Percentiles rank a stretch among this genome's conserved stretches.
phyloP scores from a whole-genome alignment of 1,140 invertebrate genomes.

The Orius insidiosus region DNA sequence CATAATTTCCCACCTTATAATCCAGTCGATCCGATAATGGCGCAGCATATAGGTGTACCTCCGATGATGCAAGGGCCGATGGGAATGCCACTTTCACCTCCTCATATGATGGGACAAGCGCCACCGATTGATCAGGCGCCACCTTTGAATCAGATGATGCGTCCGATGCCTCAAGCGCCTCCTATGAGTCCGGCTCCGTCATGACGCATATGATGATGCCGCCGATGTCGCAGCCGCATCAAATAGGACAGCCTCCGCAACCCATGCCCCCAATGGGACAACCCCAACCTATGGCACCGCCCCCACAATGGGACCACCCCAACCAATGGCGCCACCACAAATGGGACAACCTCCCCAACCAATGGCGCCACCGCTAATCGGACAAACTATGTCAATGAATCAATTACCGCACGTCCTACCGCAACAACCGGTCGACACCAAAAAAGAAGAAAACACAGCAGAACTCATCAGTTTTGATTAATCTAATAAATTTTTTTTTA shows the following conservation, averaged over 20 bases:
- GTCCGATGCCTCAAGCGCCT: neutral
- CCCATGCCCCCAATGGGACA: neutral
- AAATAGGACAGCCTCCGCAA: neutral
- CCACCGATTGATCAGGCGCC: constrained; percentile 1
- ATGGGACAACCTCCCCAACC: neutral
- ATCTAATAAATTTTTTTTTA: neutral
- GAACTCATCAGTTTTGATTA: constrained; percentile 16
- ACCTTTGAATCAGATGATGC: constrained; percentile 1
- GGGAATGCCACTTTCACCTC: neutral
- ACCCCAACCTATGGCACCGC: neutral
- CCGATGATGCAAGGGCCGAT: constrained; percentile 1
- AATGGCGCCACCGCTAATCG: too few species aligned
- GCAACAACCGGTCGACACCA: too few species aligned
- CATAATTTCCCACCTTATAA: constrained; percentile 1
- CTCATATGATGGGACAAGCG: neutral
- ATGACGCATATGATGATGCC: neutral
- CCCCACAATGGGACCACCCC: neutral
- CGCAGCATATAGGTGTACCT: neutral
- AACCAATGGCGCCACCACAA: neutral
- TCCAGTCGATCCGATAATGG: neutral
- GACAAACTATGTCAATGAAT: too few species aligned
- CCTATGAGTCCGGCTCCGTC: neutral
- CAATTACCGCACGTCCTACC: too few species aligned
- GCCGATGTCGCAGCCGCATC: too few species aligned
- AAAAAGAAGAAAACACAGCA: constrained; percentile 14